Evolutionary conservation across 2,888 invertebrate species (phyloP), one percentile per base, ranked within the genome.

Genomic region (Frankliniella fusca): DNA sequence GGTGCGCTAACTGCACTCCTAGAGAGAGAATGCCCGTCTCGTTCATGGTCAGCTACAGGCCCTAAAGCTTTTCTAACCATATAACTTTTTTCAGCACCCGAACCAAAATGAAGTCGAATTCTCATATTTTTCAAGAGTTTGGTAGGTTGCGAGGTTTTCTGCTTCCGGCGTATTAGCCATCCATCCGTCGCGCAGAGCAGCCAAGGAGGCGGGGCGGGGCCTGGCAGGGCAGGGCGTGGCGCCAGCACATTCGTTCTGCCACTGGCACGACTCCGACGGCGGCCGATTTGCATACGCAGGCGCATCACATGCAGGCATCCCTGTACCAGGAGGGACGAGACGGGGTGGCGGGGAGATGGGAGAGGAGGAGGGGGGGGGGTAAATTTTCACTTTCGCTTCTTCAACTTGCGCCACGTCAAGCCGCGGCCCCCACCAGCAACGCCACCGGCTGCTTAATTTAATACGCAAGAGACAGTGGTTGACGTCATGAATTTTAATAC

Each of bases 401-500:
- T 76, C 23, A 38, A 38, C 38, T 5, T 2, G 3, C 38, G 38
- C 38, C 38, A 38, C 38, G 38, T 38, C 38, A 38, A 38, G 38
- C 38, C 38, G 38, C 38, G 38, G 38, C 38, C 38, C 38, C 38
- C 38, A 38, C 2, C 38, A 38, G 38, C 38, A 5, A 2, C 38
- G 70, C 23, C 27, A 27, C 70, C 61, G 38, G 27, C 70, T 61
- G 70, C 70, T 76, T 76, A 76, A 76, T 76, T 76, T 76, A 76
- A 76, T 76, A 27, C 70, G 61, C 61, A n/a, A 20, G 70, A 23
- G 70, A 76, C 70, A 76, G 23, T 76, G 70, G 23, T 76, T 76
- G 70, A 76, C 70, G 70, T 76, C 70, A 76, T 76, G 70, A 76
- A 76, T 76, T 76, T 76, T 76, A 76, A 76, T 76, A 76, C 38